These are phyloP conservation scores for Nematopogon swammerdamellus DNA, from an alignment of 2,888 invertebrate species.

Conservation along the genomic window DNA sequence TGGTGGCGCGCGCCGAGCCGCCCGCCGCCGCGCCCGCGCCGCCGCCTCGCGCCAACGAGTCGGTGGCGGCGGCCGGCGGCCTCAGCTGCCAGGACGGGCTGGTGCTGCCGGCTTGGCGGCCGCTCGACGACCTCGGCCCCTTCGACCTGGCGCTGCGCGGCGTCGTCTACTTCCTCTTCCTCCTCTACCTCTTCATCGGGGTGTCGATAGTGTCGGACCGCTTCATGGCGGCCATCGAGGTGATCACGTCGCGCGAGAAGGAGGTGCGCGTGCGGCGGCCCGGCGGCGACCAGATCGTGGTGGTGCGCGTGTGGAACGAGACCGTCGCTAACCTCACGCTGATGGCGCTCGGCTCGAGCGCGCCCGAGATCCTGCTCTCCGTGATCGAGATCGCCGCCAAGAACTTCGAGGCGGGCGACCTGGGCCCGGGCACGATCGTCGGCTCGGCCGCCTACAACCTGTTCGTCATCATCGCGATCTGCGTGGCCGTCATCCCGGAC, in stretches of 20 bases:
- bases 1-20: constrained; percentile 40
- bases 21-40: constrained; percentile 36
- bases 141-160: constrained; percentile 84
- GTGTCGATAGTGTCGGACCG: constrained; percentile 98
- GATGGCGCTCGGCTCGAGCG: constrained; percentile 98
- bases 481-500: constrained; percentile 87
- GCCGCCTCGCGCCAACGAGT: constrained; percentile 18
- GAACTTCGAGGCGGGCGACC: constrained; percentile 91
- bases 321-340: constrained; percentile 97
- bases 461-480: constrained; percentile 96
- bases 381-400: constrained; percentile 97
- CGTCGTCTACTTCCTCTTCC: constrained; percentile 80
- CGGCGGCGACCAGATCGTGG: constrained; percentile 85
- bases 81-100: constrained; percentile 78
- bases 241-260: constrained; percentile 96
- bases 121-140: constrained; percentile 70
- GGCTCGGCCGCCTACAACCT: constrained; percentile 98
- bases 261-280: constrained; percentile 89
- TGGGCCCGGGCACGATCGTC: constrained; percentile 98
- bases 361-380: constrained; percentile 96
- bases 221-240: constrained; percentile 99
- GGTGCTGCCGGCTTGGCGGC: constrained; percentile 84
- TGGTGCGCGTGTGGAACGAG: constrained; percentile 98
- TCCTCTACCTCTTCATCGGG: constrained; percentile 96
- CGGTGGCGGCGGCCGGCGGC: constrained; percentile 22